Percentiles rank a stretch among this genome's conserved stretches.
phyloP scores from a whole-genome alignment of 2,113 vertebrate genomes.

The Podiceps cristatus region DNA sequence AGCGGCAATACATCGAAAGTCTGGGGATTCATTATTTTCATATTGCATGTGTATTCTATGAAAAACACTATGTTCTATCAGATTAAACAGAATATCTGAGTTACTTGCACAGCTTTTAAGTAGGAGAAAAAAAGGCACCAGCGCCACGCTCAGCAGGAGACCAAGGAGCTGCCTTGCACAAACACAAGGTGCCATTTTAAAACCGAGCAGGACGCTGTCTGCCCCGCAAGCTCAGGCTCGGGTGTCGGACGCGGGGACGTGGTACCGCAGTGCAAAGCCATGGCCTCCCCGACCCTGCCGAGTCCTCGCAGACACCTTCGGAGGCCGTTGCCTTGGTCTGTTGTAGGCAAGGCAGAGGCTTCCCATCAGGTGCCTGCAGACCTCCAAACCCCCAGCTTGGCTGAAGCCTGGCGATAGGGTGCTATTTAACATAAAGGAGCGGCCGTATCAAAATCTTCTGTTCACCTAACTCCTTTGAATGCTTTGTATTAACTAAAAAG shows the following conservation, averaged over 20 bases:
- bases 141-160: background rate
- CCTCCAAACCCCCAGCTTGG: background rate
- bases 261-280: background rate
- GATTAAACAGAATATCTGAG: background rate
- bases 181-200: background rate
- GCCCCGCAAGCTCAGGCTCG: background rate
- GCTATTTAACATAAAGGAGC: background rate
- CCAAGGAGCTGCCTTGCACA: background rate
- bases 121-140: background rate
- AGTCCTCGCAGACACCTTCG: background rate
- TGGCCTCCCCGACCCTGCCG: background rate
- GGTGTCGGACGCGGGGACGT: background rate
- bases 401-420: background rate
- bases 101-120: background rate
- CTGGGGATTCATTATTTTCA: background rate
- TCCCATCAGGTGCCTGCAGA: background rate
- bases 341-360: background rate
- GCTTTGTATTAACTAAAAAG: background rate
- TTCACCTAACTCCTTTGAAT: background rate
- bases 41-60: background rate
- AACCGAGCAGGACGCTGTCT: background rate
- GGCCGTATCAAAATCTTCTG: background rate
- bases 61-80: background rate
- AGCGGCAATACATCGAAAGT: background rate
- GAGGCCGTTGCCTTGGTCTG: background rate